phyloP scores from a whole-genome alignment of 1,140 invertebrate species.

The Drosophila chauvacae region DNA sequence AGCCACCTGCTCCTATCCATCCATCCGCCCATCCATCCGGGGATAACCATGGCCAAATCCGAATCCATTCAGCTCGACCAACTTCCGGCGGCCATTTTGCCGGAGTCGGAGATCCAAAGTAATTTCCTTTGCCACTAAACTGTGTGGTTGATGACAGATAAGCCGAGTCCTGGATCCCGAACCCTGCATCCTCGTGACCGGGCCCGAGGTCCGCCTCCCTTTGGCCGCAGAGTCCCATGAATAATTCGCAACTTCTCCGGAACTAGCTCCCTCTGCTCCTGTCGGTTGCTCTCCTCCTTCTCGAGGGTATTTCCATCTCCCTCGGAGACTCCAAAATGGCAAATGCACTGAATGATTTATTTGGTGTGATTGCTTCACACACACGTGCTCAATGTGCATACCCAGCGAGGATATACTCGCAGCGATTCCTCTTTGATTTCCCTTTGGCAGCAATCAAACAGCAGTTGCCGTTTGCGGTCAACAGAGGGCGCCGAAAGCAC shows the following conservation, averaged over 20 bases:
- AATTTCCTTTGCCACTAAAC: conserved; percentile 80
- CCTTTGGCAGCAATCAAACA: conserved; percentile 70
- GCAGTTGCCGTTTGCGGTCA: conserved; percentile 67
- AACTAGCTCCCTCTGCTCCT: conserved; percentile 33
- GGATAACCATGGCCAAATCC: conserved; percentile 42
- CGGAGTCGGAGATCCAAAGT: conserved; percentile 60
- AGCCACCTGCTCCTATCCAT: conserved; percentile 22
- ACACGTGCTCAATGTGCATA: conserved; percentile 22
- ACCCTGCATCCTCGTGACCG: neutral
- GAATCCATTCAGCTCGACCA: conserved; percentile 55
- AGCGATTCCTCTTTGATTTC: conserved; percentile 42
- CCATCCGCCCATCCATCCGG: conserved; percentile 21
- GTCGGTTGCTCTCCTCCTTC: neutral
- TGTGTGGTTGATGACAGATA: conserved; percentile 81
- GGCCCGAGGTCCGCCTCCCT: conserved; percentile 14
- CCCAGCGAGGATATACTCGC: conserved; percentile 12
- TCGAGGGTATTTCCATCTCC: neutral
- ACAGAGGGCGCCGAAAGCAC: conserved; percentile 56
- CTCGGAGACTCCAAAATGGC: conserved; percentile 57
- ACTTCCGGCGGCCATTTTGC: conserved; percentile 78
- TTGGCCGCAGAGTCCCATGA: conserved; percentile 60
- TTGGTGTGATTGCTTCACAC: conserved; percentile 77
- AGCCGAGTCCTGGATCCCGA: conserved; percentile 21
- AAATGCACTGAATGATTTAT: conserved; percentile 82
- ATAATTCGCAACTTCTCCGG: conserved; percentile 70